Percentiles rank a stretch among this genome's conserved stretches.
Evolutionary conservation across 2,888 invertebrate genomes (phyloP).

Genomic region (Cyclophora albipunctata): DNA sequence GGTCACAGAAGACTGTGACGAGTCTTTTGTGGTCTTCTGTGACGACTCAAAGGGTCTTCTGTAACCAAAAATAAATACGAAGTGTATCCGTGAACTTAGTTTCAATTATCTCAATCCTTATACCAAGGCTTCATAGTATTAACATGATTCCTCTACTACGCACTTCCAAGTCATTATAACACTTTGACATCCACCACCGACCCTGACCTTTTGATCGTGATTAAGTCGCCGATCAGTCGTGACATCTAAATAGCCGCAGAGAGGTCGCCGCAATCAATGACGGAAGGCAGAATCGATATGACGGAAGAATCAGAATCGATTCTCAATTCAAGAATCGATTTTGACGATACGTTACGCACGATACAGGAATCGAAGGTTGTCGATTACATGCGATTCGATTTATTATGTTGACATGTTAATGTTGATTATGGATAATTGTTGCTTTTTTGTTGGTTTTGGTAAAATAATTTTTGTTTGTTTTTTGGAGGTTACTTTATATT

Average conservation of each 20-base stretch:
- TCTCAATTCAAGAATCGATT: conserved; percentile 39
- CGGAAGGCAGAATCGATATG: conserved; percentile 45
- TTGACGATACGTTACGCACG: conserved; percentile 36
- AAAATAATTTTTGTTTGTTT: too few species aligned
- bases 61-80: too few species aligned
- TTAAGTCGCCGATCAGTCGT: conserved; percentile 51
- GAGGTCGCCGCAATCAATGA: conserved; percentile 65
- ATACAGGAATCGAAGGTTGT: conserved; percentile 33
- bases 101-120: too few species aligned
- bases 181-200: conserved; percentile 26
- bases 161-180: background rate
- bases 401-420: background rate
- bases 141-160: too few species aligned
- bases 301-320: conserved; percentile 46
- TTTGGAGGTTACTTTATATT: too few species aligned
- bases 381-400: conserved; percentile 8
- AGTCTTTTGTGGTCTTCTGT: too few species aligned
- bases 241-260: conserved; percentile 65
- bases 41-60: too few species aligned
- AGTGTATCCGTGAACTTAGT: too few species aligned
- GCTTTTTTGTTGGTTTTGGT: too few species aligned
- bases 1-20: too few species aligned
- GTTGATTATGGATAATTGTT: background rate
- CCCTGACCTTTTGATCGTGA: conserved; percentile 70
- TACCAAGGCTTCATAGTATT: too few species aligned